Percentiles rank a stretch among this genome's conserved stretches.
phyloP scores from a whole-genome alignment of 1,140 invertebrate species.

The Orussus abietinus region DNA sequence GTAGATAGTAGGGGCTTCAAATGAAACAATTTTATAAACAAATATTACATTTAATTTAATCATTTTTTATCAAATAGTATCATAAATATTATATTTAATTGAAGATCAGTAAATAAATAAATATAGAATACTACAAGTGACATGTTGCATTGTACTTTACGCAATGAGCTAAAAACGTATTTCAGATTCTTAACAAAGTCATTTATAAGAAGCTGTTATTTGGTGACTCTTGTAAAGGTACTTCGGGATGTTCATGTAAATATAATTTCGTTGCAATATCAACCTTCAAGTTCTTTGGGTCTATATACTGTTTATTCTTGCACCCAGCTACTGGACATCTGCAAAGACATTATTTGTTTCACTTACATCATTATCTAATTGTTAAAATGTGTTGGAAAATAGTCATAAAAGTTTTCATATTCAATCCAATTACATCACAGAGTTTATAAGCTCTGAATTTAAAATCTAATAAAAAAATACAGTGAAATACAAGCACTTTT shows the following conservation, averaged over 20 bases:
- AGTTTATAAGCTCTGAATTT: no score
- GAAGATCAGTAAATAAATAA: conserved; percentile 9
- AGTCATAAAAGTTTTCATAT: no score
- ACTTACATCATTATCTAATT: no score
- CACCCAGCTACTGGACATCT: conserved; percentile 47
- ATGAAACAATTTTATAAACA: no score
- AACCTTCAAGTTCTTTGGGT: conserved; percentile 19
- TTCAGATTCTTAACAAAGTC: background rate
- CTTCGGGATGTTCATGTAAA: conserved; percentile 23
- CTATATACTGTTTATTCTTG: conserved; percentile 30
- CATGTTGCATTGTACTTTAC: conserved; percentile 6
- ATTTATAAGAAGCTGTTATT: background rate
- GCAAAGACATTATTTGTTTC: no score
- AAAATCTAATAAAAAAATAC: conserved; percentile 7
- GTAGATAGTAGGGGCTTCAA: no score
- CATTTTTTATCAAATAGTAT: background rate
- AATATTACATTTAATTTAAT: no score
- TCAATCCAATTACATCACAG: no score
- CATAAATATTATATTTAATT: conserved; percentile 7
- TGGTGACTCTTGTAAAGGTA: background rate
- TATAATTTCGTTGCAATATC: conserved; percentile 33
- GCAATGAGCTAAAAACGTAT: background rate
- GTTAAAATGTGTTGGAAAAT: no score
- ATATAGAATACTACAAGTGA: conserved; percentile 1
- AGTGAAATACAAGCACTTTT: background rate